Percentiles rank a stretch among this genome's conserved stretches.
Evolutionary conservation across 37 sponge, comb jelly and placozoan genomes (phyloP).

Genomic region (Crambe crambe): DNA sequence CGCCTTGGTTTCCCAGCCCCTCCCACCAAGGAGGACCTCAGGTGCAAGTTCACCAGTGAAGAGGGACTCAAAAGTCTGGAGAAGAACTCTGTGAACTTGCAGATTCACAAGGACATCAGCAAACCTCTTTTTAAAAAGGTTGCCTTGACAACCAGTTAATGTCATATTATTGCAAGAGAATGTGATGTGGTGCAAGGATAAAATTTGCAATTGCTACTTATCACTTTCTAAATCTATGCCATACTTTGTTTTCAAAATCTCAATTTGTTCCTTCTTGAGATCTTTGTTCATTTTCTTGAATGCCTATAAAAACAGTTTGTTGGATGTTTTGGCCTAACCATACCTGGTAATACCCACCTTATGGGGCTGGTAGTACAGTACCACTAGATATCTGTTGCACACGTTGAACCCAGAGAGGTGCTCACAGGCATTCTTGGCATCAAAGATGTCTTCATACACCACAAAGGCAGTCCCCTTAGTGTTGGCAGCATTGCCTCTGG

Average conservation of each 20-base stretch:
- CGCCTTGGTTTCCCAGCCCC: slow-evolving; percentile 36
- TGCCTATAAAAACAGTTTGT: slow-evolving; percentile 44
- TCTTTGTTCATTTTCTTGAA: slow-evolving; percentile 96
- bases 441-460: slow-evolving; percentile 99
- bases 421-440: slow-evolving; percentile 99
- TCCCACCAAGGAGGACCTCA: neutral
- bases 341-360: slow-evolving; percentile 63
- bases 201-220: neutral
- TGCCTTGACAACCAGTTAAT: neutral
- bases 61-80: slow-evolving; percentile 9
- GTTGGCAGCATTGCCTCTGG: slow-evolving; percentile 85
- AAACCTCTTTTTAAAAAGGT: slow-evolving; percentile 30
- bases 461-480: slow-evolving; percentile 98
- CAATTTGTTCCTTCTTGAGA: slow-evolving; percentile 91
- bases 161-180: neutral
- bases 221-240: slow-evolving; percentile 88
- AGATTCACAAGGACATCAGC: neutral
- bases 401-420: slow-evolving; percentile 99
- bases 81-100: neutral
- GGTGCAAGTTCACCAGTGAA: neutral
- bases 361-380: slow-evolving; percentile 98
- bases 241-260: slow-evolving; percentile 92
- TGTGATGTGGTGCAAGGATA: too few relatives aligned
- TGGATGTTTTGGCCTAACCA: neutral
- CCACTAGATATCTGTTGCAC: slow-evolving; percentile 98